Conservation (phyloP, 2,113 vertebrate genomes). For the Corvus hawaiiensis region DNA sequence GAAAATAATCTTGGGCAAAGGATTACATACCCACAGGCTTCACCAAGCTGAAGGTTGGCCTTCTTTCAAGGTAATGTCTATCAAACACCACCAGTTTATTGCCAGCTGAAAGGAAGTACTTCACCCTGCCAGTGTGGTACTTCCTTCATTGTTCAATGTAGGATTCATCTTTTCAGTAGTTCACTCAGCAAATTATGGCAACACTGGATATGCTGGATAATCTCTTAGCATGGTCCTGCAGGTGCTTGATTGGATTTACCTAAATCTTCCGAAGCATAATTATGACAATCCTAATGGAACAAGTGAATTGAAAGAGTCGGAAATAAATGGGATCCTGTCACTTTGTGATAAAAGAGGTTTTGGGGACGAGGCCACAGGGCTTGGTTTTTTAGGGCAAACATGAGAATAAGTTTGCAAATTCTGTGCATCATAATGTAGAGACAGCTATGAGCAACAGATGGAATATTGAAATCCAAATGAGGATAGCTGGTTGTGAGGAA, state of each 20-base stretch:
- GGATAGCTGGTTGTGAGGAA: neutral
- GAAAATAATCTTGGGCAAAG: neutral
- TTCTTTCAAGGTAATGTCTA: neutral
- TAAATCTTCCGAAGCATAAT: neutral
- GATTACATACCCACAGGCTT: rapidly evolving
- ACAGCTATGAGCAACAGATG: neutral
- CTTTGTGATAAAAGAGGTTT: neutral
- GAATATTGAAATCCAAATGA: neutral
- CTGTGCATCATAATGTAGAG: neutral
- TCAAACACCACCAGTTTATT: neutral
- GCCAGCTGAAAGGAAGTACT: neutral
- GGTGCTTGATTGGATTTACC: neutral
- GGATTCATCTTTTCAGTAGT: neutral
- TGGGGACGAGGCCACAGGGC: rapidly evolving
- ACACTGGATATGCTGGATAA: neutral
- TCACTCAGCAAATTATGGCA: neutral
- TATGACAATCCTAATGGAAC: neutral
- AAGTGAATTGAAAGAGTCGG: neutral
- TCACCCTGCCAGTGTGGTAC: neutral
- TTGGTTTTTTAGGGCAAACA: neutral
- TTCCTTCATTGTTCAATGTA: neutral
- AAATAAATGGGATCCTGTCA: neutral
- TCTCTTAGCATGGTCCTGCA: neutral
- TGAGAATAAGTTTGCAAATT: neutral
- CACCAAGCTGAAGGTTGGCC: neutral